These are phyloP conservation scores for Somateria mollissima DNA, from an alignment of 2,797 vertebrate species.

Conservation along the genomic window DNA sequence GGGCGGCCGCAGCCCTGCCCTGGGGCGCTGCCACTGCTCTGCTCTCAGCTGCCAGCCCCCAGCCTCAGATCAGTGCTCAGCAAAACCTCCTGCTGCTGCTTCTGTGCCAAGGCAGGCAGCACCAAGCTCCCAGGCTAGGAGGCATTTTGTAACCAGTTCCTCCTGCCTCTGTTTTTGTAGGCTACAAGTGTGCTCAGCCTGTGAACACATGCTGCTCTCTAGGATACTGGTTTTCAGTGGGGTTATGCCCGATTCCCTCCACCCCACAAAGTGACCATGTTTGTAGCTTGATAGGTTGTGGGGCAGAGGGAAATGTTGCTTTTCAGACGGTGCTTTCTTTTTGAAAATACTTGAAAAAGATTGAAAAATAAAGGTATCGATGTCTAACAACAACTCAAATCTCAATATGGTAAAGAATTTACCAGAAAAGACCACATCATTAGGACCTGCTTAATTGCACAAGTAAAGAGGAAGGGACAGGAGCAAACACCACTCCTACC, in stretches of 20 bases:
- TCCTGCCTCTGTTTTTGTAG: not conserved
- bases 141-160: not conserved
- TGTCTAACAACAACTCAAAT: not conserved
- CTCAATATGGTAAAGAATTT: not conserved
- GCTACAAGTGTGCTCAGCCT: accelerated
- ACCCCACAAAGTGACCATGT: not conserved
- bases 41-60: not conserved
- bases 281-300: not conserved
- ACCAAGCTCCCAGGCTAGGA: accelerated
- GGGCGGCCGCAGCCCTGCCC: too few relatives aligned
- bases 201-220: not conserved
- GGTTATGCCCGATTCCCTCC: accelerated
- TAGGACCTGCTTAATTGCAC: not conserved
- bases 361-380: not conserved
- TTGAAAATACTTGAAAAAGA: not conserved
- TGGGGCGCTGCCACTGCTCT: too few relatives aligned
- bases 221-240: not conserved
- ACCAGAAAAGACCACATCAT: not conserved
- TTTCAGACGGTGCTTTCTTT: not conserved
- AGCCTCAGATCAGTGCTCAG: not conserved
- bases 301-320: not conserved
- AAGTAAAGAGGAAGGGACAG: not conserved
- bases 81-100: not conserved
- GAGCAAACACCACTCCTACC: not conserved
- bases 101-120: accelerated